A percentile compares a stretch with the other conserved stretches of the same genome.
These are phyloP conservation scores for Spea bombifrons DNA, from an alignment of 2,113 vertebrate genomes.

Conservation along the genomic window DNA sequence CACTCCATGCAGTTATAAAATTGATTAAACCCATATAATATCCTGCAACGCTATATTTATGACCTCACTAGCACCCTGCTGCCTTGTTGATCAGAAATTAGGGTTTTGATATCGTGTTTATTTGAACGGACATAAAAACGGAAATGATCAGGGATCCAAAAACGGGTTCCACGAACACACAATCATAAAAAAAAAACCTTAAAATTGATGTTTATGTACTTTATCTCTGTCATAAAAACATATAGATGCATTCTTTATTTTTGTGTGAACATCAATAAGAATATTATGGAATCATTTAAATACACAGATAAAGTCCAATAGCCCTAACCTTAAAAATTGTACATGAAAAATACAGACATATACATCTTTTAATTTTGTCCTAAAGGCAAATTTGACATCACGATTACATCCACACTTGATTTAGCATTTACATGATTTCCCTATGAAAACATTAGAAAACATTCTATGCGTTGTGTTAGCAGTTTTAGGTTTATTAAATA, in stretches of 20 bases:
- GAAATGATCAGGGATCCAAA: neutral
- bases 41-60: slow-evolving; percentile 25
- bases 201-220: neutral
- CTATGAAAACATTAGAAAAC: too few relatives aligned
- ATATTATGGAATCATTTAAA: neutral
- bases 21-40: slow-evolving; percentile 45
- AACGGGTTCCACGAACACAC: neutral
- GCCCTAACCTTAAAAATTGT: neutral
- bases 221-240: neutral
- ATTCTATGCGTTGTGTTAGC: too few relatives aligned
- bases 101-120: neutral
- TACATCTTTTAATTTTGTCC: neutral
- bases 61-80: slow-evolving; percentile 11
- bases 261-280: neutral
- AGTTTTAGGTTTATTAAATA: too few relatives aligned
- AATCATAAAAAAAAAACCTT: neutral
- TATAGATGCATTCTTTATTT: neutral
- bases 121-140: neutral
- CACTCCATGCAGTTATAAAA: slow-evolving; percentile 15
- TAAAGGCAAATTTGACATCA: too few relatives aligned
- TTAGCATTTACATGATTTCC: too few relatives aligned
- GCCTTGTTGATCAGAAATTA: slow-evolving; percentile 24
- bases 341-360: neutral
- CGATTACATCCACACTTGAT: too few relatives aligned
- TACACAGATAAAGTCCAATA: too few relatives aligned